Evolutionary conservation across 2,888 invertebrate genomes (phyloP), one percentile per base, ranked within the genome.

Genomic region (Conistra vaccinii): DNA sequence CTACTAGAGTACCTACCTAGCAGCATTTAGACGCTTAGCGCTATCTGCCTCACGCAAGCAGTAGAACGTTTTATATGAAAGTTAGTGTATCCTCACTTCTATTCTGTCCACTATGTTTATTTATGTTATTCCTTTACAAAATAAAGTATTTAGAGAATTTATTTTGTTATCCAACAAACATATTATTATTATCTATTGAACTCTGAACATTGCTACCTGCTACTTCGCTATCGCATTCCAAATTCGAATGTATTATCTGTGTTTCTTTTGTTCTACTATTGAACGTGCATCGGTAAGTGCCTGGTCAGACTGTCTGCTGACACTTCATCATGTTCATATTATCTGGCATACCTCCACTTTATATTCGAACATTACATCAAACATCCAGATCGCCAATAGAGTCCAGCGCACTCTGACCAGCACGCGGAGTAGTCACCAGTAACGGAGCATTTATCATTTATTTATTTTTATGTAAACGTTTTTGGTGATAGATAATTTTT

Each of bases 381-480:
- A 9, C 42, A 20, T 17, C n/a, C 45, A 72, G 26, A 10, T 12
- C 17, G 17, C 17, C n/a, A 7, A 23, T 3, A 45, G 23, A 23
- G 26, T 12, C 9, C 39, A 17, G 65, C 66, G 51, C 45, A 7
- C 17, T 14, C 57, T 39, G 78, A 48, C 26, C 60, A 0, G 55
- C 61, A 14, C 61, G 69, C 58, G n/a, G 32, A 58, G 67, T 53
- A 63, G 77, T 72, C 67, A 84, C 78, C 84, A 84, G 72, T 76
- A 68, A 78, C 77, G 73, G 75, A 87, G 91, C 91, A 92, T 92
- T 91, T 91, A 86, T 77, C 67, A 71, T 82, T 86, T 89, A 85
- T 88, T 87, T 89, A 81, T 88, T 85, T 88, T 78, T 87, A 85
- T 89, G 85, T 86, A 77, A 84, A 83, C 73, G 76, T 83, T 81